Conservation (phyloP, 2,888 invertebrate species). For the Mimumesa dahlbomi region DNA sequence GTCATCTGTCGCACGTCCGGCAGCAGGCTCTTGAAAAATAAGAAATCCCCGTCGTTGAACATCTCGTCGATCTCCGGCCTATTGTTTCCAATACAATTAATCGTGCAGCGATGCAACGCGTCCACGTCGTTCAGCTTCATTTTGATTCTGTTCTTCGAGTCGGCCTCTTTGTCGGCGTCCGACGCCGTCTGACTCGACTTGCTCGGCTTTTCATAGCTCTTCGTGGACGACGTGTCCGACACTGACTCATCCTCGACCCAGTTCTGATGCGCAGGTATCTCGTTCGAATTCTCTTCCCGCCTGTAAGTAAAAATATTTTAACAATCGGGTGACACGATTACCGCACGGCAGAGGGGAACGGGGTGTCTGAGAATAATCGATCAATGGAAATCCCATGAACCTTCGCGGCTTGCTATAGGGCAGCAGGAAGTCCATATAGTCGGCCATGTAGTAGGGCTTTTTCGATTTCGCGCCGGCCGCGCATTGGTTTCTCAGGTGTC, state of each 20-base stretch:
- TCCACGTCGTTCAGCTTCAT: not conserved
- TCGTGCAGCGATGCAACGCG: not conserved
- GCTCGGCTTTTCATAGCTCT: conserved; percentile 10
- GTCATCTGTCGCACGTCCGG: conserved; percentile 18
- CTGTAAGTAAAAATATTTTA: no score
- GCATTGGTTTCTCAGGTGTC: conserved; percentile 20
- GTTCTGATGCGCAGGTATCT: not conserved
- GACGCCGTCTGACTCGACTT: not conserved
- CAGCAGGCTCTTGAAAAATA: conserved; percentile 20
- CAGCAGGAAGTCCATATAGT: conserved; percentile 26
- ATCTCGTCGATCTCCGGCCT: conserved; percentile 5
- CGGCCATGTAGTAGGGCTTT: conserved; percentile 25
- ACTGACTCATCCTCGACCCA: conserved; percentile 16
- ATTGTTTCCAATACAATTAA: conserved; percentile 1
- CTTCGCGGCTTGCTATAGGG: conserved; percentile 20
- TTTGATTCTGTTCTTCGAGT: not conserved
- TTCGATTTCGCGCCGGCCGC: conserved; percentile 6
- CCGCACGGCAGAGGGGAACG: no score
- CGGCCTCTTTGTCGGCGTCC: not conserved
- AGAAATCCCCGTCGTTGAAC: conserved; percentile 6
- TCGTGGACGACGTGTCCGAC: conserved; percentile 6
- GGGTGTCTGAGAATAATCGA: no score
- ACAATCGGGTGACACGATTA: no score
- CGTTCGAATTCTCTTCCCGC: conserved; percentile 8
- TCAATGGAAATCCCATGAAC: not conserved